Evolutionary conservation across 2,797 vertebrate species (phyloP), one percentile per base, ranked within the genome.

Genomic region (Coendou prehensilis): DNA sequence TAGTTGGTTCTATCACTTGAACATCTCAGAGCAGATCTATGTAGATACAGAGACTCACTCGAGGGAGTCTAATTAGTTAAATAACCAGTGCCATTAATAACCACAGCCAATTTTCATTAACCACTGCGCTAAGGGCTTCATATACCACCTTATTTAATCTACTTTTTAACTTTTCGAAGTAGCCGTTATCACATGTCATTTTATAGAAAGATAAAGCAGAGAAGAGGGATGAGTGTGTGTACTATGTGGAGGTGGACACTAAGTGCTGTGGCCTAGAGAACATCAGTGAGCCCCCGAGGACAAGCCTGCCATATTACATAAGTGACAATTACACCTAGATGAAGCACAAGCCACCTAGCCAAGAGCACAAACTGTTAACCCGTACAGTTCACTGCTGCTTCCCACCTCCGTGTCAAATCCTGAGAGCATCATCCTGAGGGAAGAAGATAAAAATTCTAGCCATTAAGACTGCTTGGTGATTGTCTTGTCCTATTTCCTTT

Each of bases 61-160:
- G 54, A 90, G 41, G 83, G 30, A 79, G 8, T 94, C 17, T 81
- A 56, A 88, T 93, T 37, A 75, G 50, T 73, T 95, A 96, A 30
- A 37, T 41, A 50, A 13, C 28, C 28, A 28, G 47, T 78, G 6
- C 22, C 54, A 54, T 30, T 41, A 79, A 47, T 45, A 88, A 78
- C 50, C 50, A 86, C 26, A 63, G 17, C 15, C 37, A 88, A 6
- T 33, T 61, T 94, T 52, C 81, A 91, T 82, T 91, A 79, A 33
- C 5, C 26, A 50, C 26, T 54, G 15, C 11, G 37, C 30, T n/a
- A 63, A 92, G 15, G 7, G 33, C 2, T 73, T 91, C 63, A 75
- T 20, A 23, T 3, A 45, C 13, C 22, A 8, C n/a, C 6, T 26
- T 57, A 56, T 67, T 75, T 52, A 82, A 76, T 76, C 20, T 37